Evolutionary conservation across 2,888 invertebrate genomes (phyloP), one percentile per base, ranked within the genome.

Genomic region (Nemoura dubitans): DNA sequence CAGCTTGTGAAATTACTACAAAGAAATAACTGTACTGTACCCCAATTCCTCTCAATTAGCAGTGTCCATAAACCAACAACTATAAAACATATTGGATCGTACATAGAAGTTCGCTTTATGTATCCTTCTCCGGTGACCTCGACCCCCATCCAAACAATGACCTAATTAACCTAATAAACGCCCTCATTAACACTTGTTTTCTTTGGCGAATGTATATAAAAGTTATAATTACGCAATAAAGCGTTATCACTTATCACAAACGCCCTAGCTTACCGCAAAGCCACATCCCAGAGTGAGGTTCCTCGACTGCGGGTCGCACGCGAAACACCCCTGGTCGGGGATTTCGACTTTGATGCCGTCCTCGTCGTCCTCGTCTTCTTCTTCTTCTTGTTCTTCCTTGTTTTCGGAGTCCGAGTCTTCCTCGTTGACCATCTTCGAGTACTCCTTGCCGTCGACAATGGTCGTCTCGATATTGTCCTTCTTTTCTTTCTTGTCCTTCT

Each of bases 351-450:
- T 28, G 10, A 27, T 10, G 14, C 16, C 78, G 14, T 78, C 78
- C 0, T 78, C 78, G 0, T 27, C 78, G 0, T 27, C 78, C 5
- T 7, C 78, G 25, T 26, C 78, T 10, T 27, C 26, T 78, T 78
- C 78, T 26, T 27, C 78, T 78, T 26, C 27, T 78, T 78, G 5
- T 36, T 78, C 78, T 1, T 78, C 78, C 78, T 78, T 43, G 21
- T 28, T 26, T n/a, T 81, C 81, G 7, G 5, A 3, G 29, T 42
- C 76, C 21, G 14, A 28, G 21, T 85, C 28, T n/a, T 84, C 42
- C 21, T 85, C 85, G 25, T 78, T 77, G 21, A 76, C 77, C 84
- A 84, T 21, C 43, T 28, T 36, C 85, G 21, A 16, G 26, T 29
- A n/a, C 77, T 30, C 77, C 14, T 81, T 78, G 28, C 28, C 28